These are phyloP conservation scores for Caracal caracal DNA, from an alignment of 2,113 vertebrate species.

Conservation along the genomic window DNA sequence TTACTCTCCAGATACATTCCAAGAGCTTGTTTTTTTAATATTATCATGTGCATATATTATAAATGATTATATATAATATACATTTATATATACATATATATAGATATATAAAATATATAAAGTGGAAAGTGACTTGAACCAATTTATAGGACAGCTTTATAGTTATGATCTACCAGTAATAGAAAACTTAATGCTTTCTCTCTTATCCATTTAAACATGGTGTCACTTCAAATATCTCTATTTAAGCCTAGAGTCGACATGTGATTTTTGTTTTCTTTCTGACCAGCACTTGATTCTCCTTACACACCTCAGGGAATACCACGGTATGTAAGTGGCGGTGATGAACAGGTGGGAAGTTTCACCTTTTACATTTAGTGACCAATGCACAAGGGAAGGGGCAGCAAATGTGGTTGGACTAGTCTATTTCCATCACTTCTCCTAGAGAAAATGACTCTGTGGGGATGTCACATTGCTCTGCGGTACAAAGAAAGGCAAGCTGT, in stretches of 20 bases:
- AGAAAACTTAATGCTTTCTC: not conserved
- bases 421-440: not conserved
- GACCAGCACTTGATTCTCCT: not conserved
- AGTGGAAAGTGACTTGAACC: not conserved
- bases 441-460: not conserved
- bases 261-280: not conserved
- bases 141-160: constrained; percentile 7
- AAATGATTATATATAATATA: not conserved
- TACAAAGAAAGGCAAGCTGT: not conserved
- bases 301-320: not conserved
- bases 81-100: not conserved
- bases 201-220: not conserved
- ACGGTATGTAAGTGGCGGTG: not conserved
- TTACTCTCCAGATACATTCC: not conserved
- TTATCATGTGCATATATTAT: constrained; percentile 3
- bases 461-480: not conserved
- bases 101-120: not conserved
- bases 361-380: not conserved
- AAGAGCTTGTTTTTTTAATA: constrained; percentile 29
- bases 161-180: not conserved
- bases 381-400: not conserved
- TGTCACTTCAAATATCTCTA: not conserved
- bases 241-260: not conserved
- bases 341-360: not conserved
- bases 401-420: not conserved